Percentiles rank a stretch among this genome's conserved stretches.
Conservation (phyloP, 2,888 invertebrate species). For the Rosalia funebris region DNA sequence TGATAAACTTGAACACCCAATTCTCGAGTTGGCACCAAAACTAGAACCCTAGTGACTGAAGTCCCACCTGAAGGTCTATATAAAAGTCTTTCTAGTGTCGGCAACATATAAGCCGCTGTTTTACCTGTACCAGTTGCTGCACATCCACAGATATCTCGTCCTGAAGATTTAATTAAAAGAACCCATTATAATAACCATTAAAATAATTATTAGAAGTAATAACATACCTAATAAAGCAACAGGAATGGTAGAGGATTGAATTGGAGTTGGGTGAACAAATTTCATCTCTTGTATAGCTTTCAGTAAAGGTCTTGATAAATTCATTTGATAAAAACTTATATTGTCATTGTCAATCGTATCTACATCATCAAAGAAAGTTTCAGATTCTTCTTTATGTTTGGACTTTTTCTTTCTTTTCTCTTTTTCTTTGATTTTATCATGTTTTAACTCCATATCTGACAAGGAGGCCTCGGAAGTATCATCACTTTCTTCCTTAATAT, state of each 20-base stretch:
- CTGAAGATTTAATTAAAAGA: constrained; percentile 60
- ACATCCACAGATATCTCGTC: constrained; percentile 97
- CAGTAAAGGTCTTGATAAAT: constrained; percentile 91
- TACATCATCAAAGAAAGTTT: constrained; percentile 67
- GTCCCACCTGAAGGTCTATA: constrained; percentile 78
- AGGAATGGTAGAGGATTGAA: constrained; percentile 95
- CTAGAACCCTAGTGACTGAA: constrained; percentile 83
- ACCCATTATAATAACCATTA: constrained; percentile 25
- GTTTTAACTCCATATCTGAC: constrained; percentile 82
- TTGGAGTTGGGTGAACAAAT: constrained; percentile 95
- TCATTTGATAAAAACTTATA: constrained; percentile 91
- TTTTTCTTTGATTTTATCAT: constrained; percentile 76
- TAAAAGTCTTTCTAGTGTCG: constrained; percentile 91
- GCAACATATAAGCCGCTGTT: constrained; percentile 98
- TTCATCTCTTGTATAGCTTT: constrained; percentile 90
- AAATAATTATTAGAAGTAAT: too few species aligned
- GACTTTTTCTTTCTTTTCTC: constrained; percentile 70
- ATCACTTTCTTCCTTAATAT: constrained; percentile 66
- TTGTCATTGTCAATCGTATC: constrained; percentile 73
- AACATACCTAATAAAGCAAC: constrained; percentile 79
- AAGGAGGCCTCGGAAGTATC: constrained; percentile 71
- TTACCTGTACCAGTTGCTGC: constrained; percentile 98
- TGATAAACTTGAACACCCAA: constrained; percentile 97
- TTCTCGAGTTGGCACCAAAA: constrained; percentile 96
- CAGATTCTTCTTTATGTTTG: constrained; percentile 58